Conservation (phyloP, 2,888 invertebrate genomes). For the Axea sp. region DNA sequence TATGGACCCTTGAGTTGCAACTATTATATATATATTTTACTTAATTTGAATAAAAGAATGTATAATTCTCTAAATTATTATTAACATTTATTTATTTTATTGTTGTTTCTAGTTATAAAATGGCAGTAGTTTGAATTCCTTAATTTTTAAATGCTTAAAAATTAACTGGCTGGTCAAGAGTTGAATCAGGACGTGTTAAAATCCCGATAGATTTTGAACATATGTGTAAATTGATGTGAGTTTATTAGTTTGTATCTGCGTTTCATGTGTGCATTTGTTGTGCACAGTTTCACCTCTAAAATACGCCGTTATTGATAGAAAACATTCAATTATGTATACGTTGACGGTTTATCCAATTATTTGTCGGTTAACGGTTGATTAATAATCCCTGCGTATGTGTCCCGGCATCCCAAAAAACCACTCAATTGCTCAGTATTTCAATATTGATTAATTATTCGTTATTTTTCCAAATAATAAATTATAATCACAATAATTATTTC, state of each 20-base stretch:
- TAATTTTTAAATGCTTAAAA: no score
- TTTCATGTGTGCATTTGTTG: constrained; percentile 14
- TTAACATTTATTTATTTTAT: no score
- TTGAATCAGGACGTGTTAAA: no score
- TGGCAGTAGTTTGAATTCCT: no score
- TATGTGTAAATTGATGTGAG: constrained; percentile 27
- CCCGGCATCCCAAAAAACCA: constrained; percentile 10
- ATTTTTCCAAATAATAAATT: constrained; percentile 8
- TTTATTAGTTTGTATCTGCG: constrained; percentile 41
- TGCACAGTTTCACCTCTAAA: constrained; percentile 31
- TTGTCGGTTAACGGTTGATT: constrained; percentile 48
- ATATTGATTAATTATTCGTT: constrained; percentile 30
- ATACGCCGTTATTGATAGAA: constrained; percentile 28
- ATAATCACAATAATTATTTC: constrained; percentile 5
- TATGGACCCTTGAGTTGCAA: no score
- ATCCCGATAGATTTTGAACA: constrained; percentile 3
- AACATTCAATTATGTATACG: constrained; percentile 53
- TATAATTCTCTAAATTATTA: no score
- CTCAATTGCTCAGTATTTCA: constrained; percentile 5
- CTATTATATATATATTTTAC: no score
- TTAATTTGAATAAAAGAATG: no score
- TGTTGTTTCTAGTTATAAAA: no score
- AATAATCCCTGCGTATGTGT: constrained; percentile 23
- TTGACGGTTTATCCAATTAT: constrained; percentile 54
- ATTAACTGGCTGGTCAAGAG: no score